Evolutionary conservation across 2,888 invertebrate species (phyloP).

Genomic region (Erpobdella octoculata): DNA sequence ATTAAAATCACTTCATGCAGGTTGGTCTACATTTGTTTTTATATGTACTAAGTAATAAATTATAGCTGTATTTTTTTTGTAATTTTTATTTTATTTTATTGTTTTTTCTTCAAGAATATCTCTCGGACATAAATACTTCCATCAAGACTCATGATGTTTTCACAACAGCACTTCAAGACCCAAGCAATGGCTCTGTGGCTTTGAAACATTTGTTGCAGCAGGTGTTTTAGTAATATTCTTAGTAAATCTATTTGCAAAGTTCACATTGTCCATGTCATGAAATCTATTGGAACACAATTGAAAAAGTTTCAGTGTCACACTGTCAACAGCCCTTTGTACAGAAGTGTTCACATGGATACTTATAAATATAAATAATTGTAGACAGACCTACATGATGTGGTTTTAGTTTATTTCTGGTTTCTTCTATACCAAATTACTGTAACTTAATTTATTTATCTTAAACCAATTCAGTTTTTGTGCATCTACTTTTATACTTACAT

Average conservation of each 20-base stretch:
- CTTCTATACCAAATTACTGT: too few species aligned
- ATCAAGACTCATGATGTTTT: slow-evolving; percentile 45
- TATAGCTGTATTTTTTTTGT: background rate
- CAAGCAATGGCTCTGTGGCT: slow-evolving; percentile 44
- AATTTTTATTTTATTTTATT: background rate
- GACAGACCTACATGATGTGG: too few species aligned
- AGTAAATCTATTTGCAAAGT: background rate
- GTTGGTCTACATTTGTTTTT: slow-evolving; percentile 34
- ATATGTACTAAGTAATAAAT: too few species aligned
- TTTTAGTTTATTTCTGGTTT: too few species aligned
- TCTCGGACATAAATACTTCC: slow-evolving; percentile 33
- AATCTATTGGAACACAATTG: too few species aligned
- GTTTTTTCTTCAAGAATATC: slow-evolving; percentile 18
- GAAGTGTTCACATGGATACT: background rate
- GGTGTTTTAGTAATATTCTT: slow-evolving; percentile 40
- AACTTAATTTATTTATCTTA: too few species aligned
- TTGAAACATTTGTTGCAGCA: slow-evolving; percentile 70
- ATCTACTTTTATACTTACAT: too few species aligned
- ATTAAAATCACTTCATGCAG: slow-evolving; percentile 38
- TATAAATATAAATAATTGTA: too few species aligned
- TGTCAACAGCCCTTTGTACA: too few species aligned
- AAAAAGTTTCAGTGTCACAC: background rate
- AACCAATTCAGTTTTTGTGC: too few species aligned
- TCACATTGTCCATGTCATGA: background rate
- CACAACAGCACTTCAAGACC: slow-evolving; percentile 45